Evolutionary conservation across 2,888 invertebrate species (phyloP).

Genomic region (Scaptomyza reducta): DNA sequence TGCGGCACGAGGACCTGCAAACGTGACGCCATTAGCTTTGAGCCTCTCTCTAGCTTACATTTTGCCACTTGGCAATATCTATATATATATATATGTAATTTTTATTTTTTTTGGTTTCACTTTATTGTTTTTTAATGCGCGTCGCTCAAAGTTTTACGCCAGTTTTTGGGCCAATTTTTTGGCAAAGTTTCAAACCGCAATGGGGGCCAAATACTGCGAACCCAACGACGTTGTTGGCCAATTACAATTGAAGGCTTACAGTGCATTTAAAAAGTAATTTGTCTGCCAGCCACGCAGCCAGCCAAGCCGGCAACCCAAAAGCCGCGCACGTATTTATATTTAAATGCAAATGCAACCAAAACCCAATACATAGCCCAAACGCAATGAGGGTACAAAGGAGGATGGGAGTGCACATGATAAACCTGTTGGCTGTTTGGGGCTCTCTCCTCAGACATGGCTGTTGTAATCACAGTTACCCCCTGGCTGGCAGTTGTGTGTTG

Average conservation of each 20-base stretch:
- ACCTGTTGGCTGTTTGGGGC: slow-evolving; percentile 55
- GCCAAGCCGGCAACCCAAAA: slow-evolving; percentile 60
- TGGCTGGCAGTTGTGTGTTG: slow-evolving; percentile 40
- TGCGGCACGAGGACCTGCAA: slow-evolving; percentile 64
- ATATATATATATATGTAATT: slow-evolving; percentile 14
- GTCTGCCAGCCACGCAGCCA: slow-evolving; percentile 80
- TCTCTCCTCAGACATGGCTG: slow-evolving; percentile 36
- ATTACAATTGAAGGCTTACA: slow-evolving; percentile 80
- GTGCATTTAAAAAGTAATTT: slow-evolving; percentile 83
- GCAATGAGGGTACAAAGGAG: not conserved
- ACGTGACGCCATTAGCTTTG: slow-evolving; percentile 82
- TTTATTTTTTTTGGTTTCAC: slow-evolving; percentile 27
- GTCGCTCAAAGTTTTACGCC: slow-evolving; percentile 57
- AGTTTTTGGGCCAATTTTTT: slow-evolving; percentile 46
- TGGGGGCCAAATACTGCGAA: slow-evolving; percentile 9
- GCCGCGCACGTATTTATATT: slow-evolving; percentile 82
- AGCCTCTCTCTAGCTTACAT: slow-evolving; percentile 42
- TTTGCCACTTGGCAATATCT: slow-evolving; percentile 60
- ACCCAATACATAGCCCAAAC: slow-evolving; percentile 5
- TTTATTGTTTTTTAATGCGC: slow-evolving; percentile 76
- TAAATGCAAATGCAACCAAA: slow-evolving; percentile 73
- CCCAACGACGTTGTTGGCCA: slow-evolving; percentile 53
- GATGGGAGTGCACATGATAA: slow-evolving; percentile 51
- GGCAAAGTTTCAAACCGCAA: slow-evolving; percentile 73
- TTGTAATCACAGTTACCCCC: slow-evolving; percentile 66